These are phyloP conservation scores for Chaetodon trifasciatus DNA, from an alignment of 2,797 vertebrate species.

Conservation along the genomic window DNA sequence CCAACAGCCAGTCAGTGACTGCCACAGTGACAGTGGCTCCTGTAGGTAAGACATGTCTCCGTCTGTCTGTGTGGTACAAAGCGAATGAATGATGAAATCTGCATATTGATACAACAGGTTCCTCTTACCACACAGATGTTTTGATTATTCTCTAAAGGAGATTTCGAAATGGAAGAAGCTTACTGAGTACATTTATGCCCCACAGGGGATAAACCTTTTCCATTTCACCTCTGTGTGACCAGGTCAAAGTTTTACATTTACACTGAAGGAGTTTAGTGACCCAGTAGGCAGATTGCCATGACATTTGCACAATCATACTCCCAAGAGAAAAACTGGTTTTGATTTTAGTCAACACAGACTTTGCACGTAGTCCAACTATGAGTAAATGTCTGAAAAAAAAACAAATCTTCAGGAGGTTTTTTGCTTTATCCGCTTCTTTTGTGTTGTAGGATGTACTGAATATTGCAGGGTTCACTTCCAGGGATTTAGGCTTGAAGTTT, in stretches of 20 bases:
- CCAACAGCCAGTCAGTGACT: constrained; percentile 60
- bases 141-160: not conserved
- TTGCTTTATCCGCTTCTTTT: not conserved
- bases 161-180: not conserved
- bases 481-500: not conserved
- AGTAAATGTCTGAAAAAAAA: not conserved
- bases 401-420: not conserved
- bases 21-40: constrained; percentile 65
- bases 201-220: constrained; percentile 1
- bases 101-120: not conserved
- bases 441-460: not conserved
- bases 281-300: not conserved
- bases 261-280: not conserved
- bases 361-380: not conserved
- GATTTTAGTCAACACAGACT: not conserved
- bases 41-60: constrained; percentile 64
- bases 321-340: constrained; percentile 3
- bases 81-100: constrained; percentile 1
- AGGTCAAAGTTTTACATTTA: not conserved
- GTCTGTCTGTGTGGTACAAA: not conserved
- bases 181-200: not conserved
- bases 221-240: fast-evolving
- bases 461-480: not conserved
- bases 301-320: not conserved
- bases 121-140: not conserved